Base-by-base conservation (phyloP, 2,113 vertebrate genomes). In the Menidia beryllina region DNA sequence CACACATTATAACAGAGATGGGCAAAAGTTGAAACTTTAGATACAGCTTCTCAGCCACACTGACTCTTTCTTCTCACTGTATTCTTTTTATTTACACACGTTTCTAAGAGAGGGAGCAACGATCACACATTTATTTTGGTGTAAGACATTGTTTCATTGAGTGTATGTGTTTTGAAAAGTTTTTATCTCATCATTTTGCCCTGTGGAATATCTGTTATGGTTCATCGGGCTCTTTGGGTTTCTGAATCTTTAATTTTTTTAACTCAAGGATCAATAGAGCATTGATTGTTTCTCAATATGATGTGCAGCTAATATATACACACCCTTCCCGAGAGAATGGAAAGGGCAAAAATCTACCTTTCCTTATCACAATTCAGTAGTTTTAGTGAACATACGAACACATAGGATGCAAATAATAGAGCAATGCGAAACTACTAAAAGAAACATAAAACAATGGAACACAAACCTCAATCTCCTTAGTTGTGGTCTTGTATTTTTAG, bases 211-310 rank as follows among this genome's bases (percentile, higher is more conserved):
- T 53, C 20, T 19, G 45, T 59, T 43, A 5, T 15, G 15, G 14
- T 53, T 60, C 52, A 72, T 48, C 17, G 17, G 47, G 41, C 56
- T 60, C 64, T 74, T 70, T 74, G 6, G 62, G 38, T 72, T 75
- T 64, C 25, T 10, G 50, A 67, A 72, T 61, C 15, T 73, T 61
- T 68, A 76, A 15, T n/a, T 54, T 19, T 17, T 26, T 17, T 1
- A 19, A 45, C 41, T n/a, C 5, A 17, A 45, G 17, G 41, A 19
- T 45, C 17, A 45, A 8, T 19, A 19, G 41, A 17, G n/a, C 41
- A 45, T n/a, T 5, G 17, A 2, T 4, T 14, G 15, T 45, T 45
- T 45, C 15, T 5, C 7, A 45, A 45, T 45, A 19, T 15, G 41
- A 45, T 45, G 41, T 45, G 41, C 10, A 7, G 0, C 7, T 45